phyloP scores from a whole-genome alignment of 2,888 invertebrate genomes.

The Polia nebulosa region DNA sequence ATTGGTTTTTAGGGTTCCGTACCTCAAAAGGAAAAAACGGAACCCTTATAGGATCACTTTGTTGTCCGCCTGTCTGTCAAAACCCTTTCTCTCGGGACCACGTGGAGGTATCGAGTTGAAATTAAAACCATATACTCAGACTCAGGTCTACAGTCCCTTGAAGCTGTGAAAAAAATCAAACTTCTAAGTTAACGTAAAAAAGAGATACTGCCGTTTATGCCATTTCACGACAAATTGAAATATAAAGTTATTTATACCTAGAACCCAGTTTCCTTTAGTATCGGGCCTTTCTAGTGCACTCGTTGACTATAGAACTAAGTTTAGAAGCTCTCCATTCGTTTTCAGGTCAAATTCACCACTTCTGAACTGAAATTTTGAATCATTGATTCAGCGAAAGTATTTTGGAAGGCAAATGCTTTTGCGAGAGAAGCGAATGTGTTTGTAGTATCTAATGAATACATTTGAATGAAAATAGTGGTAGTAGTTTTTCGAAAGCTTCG shows the following conservation, averaged over 20 bases:
- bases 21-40: too few relatives aligned
- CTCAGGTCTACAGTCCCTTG: too few relatives aligned
- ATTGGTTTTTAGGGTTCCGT: slow-evolving; percentile 1
- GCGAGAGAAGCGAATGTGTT: slow-evolving; percentile 1
- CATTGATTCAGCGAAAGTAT: slow-evolving; percentile 42
- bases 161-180: too few relatives aligned
- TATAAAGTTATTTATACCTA: not conserved
- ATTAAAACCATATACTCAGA: too few relatives aligned
- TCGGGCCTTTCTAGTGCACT: slow-evolving; percentile 25
- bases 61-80: too few relatives aligned
- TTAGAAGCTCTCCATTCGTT: slow-evolving; percentile 50
- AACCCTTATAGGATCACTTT: too few relatives aligned
- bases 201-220: too few relatives aligned
- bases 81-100: too few relatives aligned
- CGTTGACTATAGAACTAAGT: slow-evolving; percentile 39
- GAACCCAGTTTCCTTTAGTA: slow-evolving; percentile 7
- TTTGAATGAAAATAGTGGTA: slow-evolving; percentile 1
- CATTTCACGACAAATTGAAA: not conserved
- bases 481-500: not conserved
- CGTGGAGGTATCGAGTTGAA: too few relatives aligned
- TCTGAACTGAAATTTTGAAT: slow-evolving; percentile 35
- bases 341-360: slow-evolving; percentile 44
- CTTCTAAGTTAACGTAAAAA: too few relatives aligned
- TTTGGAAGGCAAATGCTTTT: slow-evolving; percentile 27
- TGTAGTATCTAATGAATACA: not conserved